Conservation (phyloP, 2,113 vertebrate genomes). For the Nothoprocta pentlandii region DNA sequence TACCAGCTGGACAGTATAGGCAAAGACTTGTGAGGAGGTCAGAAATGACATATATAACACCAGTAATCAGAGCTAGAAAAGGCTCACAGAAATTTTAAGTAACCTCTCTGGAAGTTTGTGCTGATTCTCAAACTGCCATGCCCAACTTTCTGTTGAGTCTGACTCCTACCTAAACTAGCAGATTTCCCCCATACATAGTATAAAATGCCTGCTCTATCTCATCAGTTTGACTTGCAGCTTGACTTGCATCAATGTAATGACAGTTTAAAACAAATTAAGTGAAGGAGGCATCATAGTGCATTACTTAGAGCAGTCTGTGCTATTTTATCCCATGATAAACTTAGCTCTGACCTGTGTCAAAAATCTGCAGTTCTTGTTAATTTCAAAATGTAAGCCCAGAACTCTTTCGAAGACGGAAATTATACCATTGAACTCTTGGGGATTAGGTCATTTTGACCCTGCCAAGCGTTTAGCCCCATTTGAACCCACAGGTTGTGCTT, state of each 20-base stretch:
- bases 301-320: background rate
- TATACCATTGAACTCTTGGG: background rate
- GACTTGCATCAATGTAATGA: background rate
- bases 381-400: background rate
- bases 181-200: accelerated
- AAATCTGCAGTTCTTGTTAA: background rate
- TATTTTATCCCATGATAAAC: background rate
- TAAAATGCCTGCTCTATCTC: background rate
- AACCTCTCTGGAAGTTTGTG: background rate
- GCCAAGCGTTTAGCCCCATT: background rate
- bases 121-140: background rate
- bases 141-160: background rate
- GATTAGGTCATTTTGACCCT: background rate
- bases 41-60: background rate
- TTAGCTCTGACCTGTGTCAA: background rate
- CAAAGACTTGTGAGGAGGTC: background rate
- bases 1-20: background rate
- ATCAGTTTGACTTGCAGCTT: background rate
- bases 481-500: background rate
- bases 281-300: background rate
- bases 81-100: too few relatives aligned
- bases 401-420: constrained; percentile 39
- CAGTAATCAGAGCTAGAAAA: background rate
- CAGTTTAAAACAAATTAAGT: background rate
- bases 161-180: background rate